Percentiles rank a stretch among this genome's conserved stretches.
Evolutionary conservation across 2,113 vertebrate genomes (phyloP).

Genomic region (Pandion haliaetus): DNA sequence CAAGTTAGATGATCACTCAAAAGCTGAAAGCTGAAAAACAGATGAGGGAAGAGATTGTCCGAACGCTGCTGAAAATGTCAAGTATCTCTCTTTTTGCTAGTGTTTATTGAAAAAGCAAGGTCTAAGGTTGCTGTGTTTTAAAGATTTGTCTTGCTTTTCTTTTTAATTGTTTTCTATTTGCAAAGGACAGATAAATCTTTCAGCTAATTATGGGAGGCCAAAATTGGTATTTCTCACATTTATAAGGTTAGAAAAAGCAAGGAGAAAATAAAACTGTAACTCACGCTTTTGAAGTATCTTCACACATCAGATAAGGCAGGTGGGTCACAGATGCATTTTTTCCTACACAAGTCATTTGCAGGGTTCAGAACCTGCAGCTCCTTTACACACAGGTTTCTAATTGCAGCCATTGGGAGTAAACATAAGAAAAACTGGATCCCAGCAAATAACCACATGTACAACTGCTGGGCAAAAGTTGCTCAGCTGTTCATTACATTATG

Average conservation of each 20-base stretch:
- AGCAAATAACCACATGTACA: background rate
- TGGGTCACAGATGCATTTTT: background rate
- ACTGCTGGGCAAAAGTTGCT: background rate
- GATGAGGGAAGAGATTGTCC: background rate
- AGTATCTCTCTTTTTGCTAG: background rate
- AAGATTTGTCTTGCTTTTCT: background rate
- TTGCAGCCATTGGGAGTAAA: background rate
- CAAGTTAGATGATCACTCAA: background rate
- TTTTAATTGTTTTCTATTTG: background rate
- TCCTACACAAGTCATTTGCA: background rate
- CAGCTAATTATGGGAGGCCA: background rate
- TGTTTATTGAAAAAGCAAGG: background rate
- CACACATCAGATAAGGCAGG: background rate
- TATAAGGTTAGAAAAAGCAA: background rate
- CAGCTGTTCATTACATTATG: background rate
- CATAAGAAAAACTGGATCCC: background rate
- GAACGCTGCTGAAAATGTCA: background rate
- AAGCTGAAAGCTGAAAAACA: background rate
- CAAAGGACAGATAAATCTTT: background rate
- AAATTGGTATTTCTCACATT: background rate
- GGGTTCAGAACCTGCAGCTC: background rate
- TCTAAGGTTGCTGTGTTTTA: background rate
- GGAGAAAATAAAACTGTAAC: background rate
- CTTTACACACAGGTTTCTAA: background rate
- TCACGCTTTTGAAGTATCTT: background rate